Evolutionary conservation across 2,888 invertebrate species (phyloP).

Genomic region (Tipula confusa): DNA sequence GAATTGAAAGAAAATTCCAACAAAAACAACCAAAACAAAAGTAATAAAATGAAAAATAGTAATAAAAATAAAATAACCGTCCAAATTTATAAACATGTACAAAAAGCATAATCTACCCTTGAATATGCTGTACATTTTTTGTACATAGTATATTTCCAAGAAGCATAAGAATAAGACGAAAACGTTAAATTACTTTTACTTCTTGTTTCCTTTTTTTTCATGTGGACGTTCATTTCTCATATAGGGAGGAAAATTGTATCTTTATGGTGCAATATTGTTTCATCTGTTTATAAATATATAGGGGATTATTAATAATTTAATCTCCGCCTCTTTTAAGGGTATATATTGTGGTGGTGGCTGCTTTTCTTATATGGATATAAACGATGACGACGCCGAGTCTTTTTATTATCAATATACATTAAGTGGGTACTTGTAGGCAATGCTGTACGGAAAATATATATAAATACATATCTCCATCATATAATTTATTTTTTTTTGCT

Average conservation of each 20-base stretch:
- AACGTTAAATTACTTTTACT: background rate
- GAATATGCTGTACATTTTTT: background rate
- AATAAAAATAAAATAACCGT: constrained; percentile 1
- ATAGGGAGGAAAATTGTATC: background rate
- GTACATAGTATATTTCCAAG: background rate
- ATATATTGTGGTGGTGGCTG: background rate
- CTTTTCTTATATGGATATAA: background rate
- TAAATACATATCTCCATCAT: background rate
- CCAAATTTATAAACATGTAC: constrained; percentile 20
- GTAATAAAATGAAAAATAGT: background rate
- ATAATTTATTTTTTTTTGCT: background rate
- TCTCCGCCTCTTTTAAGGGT: background rate
- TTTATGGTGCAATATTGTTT: background rate
- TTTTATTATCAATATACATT: background rate
- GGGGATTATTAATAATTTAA: background rate
- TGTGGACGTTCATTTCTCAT: background rate
- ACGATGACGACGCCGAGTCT: background rate
- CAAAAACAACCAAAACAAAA: background rate
- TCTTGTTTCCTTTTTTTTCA: background rate
- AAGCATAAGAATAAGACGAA: background rate
- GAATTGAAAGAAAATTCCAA: constrained; percentile 3
- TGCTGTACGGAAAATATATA: background rate
- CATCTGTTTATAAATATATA: background rate
- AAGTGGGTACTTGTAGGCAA: background rate
- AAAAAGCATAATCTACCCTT: constrained; percentile 25